Percentiles rank a stretch among this genome's conserved stretches.
Conservation (phyloP, 2,113 vertebrate genomes). For the Spea bombifrons region DNA sequence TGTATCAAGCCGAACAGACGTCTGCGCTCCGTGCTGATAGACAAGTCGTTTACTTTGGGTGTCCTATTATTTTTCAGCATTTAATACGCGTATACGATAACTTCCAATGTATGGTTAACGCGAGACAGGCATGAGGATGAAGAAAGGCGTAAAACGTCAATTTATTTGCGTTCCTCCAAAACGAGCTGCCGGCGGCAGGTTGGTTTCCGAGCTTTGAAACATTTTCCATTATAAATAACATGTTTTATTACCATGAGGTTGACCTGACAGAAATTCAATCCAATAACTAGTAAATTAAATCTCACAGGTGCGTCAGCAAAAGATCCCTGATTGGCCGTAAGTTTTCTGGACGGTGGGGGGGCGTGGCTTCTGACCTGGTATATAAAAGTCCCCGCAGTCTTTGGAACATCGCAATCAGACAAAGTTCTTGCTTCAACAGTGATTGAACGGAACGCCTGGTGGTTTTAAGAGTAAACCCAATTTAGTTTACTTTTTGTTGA, state of each 20-base stretch:
- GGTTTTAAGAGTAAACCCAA: neutral
- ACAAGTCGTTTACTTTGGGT: neutral
- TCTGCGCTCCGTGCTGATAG: neutral
- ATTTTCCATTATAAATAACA: neutral
- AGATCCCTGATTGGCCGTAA: neutral
- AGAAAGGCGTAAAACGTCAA: neutral
- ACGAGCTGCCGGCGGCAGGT: neutral
- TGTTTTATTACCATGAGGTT: neutral
- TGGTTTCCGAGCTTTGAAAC: neutral
- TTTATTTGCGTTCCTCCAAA: too few relatives aligned
- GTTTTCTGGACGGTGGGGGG: neutral
- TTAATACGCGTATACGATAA: too few relatives aligned
- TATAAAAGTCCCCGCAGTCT: slow-evolving; percentile 13
- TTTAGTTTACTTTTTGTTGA: neutral
- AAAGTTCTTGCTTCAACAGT: slow-evolving; percentile 79
- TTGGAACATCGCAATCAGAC: slow-evolving; percentile 7
- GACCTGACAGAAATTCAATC: slow-evolving; percentile 12
- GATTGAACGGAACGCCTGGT: slow-evolving; percentile 74
- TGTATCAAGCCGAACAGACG: neutral
- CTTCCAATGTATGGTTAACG: too few relatives aligned
- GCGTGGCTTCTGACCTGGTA: neutral
- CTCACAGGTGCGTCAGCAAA: slow-evolving; percentile 6
- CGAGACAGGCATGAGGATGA: neutral
- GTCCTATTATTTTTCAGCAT: neutral
- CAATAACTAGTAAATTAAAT: neutral